Percentiles rank a stretch among this genome's conserved stretches.
phyloP scores from a whole-genome alignment of 2,888 invertebrate species.

The Enchytraeus crypticus region DNA sequence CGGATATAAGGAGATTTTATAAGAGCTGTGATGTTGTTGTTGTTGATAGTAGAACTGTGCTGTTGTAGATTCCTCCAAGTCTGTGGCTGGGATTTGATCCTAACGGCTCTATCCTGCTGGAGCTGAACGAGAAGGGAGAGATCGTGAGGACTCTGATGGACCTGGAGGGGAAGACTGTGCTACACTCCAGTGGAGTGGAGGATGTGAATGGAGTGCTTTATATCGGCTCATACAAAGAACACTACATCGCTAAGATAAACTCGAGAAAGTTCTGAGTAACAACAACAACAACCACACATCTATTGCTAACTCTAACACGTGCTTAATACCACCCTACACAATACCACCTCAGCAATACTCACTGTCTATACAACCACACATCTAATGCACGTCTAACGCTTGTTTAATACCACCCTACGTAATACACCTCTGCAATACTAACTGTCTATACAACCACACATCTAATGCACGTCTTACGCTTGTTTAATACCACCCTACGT shows the following conservation, averaged over 20 bases:
- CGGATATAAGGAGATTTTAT: background rate
- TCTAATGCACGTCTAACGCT: too few relatives aligned
- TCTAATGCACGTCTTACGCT: too few relatives aligned
- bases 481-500: too few relatives aligned
- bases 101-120: conserved; percentile 13
- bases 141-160: conserved; percentile 22
- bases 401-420: too few relatives aligned
- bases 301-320: too few relatives aligned
- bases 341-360: too few relatives aligned
- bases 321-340: too few relatives aligned
- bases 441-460: too few relatives aligned
- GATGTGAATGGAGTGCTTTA: conserved; percentile 42
- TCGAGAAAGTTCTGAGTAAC: background rate
- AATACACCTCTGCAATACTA: too few relatives aligned
- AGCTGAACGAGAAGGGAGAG: conserved; percentile 19
- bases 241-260: conserved; percentile 27
- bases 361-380: too few relatives aligned
- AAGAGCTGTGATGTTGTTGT: background rate
- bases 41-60: background rate
- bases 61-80: background rate
- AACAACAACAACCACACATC: too few relatives aligned
- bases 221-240: conserved; percentile 41
- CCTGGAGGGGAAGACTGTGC: conserved; percentile 3
- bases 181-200: conserved; percentile 40
- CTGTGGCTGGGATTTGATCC: background rate